Evolutionary conservation across 1,140 invertebrate genomes (phyloP).

Genomic region (Ridgeia piscesae): DNA sequence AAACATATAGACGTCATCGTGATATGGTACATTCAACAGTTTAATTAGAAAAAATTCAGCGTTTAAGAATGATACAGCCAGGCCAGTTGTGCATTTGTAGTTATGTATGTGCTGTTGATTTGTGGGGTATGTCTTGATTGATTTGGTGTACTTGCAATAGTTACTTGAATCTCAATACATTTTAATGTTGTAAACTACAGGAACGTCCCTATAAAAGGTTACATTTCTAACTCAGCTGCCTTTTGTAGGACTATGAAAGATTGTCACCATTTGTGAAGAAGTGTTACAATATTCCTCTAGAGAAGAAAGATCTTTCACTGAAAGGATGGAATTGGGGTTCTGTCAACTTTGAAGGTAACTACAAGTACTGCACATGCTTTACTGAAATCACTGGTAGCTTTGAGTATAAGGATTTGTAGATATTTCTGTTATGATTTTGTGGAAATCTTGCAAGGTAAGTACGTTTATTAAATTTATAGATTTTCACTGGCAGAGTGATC

Average conservation of each 20-base stretch:
- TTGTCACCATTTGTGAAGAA: conserved; percentile 65
- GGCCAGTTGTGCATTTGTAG: too few species aligned
- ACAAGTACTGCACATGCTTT: not conserved
- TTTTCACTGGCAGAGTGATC: too few species aligned
- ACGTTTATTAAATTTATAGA: too few species aligned
- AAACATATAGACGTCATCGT: too few species aligned
- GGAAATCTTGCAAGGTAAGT: too few species aligned
- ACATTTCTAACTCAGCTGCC: not conserved
- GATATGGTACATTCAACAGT: too few species aligned
- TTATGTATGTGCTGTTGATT: too few species aligned
- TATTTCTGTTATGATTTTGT: not conserved
- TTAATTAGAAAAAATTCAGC: too few species aligned
- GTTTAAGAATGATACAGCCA: too few species aligned
- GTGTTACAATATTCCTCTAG: conserved; percentile 69
- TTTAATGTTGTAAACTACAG: not conserved
- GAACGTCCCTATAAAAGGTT: not conserved
- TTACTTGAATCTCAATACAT: too few species aligned
- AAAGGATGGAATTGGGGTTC: conserved; percentile 99
- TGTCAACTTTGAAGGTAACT: conserved; percentile 82
- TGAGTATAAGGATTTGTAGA: not conserved
- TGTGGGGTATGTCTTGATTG: too few species aligned
- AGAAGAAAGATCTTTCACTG: conserved; percentile 81
- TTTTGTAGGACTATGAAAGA: conserved; percentile 72
- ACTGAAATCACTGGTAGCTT: not conserved
- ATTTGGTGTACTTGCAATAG: too few species aligned